Base-by-base conservation (phyloP, 2,797 vertebrate species). In the Novumbra hubbsi region DNA sequence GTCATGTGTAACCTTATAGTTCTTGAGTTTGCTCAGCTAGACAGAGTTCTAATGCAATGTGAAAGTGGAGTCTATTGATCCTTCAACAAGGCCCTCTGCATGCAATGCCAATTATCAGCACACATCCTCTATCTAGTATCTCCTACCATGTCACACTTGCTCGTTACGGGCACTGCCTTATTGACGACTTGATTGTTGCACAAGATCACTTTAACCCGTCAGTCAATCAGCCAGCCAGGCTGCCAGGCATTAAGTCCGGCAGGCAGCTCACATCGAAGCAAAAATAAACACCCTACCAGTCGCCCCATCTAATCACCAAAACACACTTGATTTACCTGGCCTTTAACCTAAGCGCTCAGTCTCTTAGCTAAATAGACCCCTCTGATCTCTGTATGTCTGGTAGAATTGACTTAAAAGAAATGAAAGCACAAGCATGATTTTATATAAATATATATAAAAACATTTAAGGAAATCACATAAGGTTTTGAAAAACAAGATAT, bases 21-120 rank as follows among this genome's bases (percentile, higher is more conserved):
- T 60, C 3, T 60, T 17, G 52, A 11, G 50, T 70, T 67, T 48
- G 30, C 55, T 50, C 45, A 38, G 73, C 21, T 60, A 21, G 16
- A 60, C 55, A 27, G 41, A 69, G 38, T 50, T 30, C 68, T 70
- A 64, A 65, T 70, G 73, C 30, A 41, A 64, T 71, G 60, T 71
- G 74, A 74, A 41, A 74, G 32, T 41, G 65, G 63, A 48, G 68
- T 15, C 68, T 52, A 68, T 75, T 62, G 60, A 70, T 75, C 28
- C 68, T 34, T 5, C 28, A 30, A 50, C 17, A 64, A 63, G 60
- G 45, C 41, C 45, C 28, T 49, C 49, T 71, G 28, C 45, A 49
- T 41, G 45, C 41, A 14, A 9, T 11, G 60, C 57, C 57, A 71
- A 65, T 60, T 45, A 65, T 70, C 57, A 63, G 57, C 21, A 63